These are phyloP conservation scores for Syngnathus floridae DNA, from an alignment of 2,113 vertebrate genomes.

Conservation along the genomic window DNA sequence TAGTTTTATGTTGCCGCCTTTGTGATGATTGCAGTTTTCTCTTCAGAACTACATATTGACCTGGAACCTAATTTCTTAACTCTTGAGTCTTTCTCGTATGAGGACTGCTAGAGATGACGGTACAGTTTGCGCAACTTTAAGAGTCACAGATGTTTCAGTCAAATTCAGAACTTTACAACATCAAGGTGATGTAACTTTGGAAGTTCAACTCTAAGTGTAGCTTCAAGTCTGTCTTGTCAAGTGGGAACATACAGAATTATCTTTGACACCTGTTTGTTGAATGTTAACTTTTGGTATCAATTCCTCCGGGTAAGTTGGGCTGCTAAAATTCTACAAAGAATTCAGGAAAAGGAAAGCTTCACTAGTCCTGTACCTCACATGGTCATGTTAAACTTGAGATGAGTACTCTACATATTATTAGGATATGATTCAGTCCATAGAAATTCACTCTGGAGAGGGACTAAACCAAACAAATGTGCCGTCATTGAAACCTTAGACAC, in stretches of 20 bases:
- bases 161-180: neutral
- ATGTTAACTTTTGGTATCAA: neutral
- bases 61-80: neutral
- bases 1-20: neutral
- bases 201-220: too few species aligned
- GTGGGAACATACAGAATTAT: too few species aligned
- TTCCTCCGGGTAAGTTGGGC: neutral
- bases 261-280: neutral
- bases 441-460: slow-evolving; percentile 10
- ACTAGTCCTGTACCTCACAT: neutral
- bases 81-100: neutral
- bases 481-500: slow-evolving; percentile 23
- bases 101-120: neutral
- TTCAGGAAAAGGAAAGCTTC: neutral
- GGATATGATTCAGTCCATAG: neutral
- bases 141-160: neutral
- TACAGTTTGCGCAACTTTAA: neutral
- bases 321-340: neutral
- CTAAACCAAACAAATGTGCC: neutral
- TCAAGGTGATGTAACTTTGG: too few species aligned
- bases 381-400: neutral
- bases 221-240: too few species aligned
- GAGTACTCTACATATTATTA: neutral
- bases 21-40: neutral
- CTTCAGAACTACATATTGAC: neutral